Evolutionary conservation across 2,888 invertebrate species (phyloP), one percentile per base, ranked within the genome.

Genomic region (Ecliptopera silaceata): DNA sequence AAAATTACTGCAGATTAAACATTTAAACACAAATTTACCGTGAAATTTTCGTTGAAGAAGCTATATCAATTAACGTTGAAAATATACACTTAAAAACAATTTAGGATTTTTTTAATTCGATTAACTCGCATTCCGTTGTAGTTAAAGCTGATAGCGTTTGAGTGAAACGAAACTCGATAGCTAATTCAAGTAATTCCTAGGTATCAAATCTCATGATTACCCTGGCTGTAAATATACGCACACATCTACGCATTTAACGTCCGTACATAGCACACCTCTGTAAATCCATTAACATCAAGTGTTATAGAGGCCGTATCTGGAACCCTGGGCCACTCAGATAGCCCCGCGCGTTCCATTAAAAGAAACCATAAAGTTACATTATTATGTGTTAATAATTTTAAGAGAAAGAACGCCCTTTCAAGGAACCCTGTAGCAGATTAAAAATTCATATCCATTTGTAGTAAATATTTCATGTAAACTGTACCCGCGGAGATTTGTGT

Each of bases 321-420:
- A 75, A 67, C 84, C 80, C 80, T 77, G 71, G 74, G 74, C 77
- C 76, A 77, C 77, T 78, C 74, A 73, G 83, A 88, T 86, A 82
- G 82, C 87, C 82, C 79, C 77, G 74, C 75, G 81, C 75, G 80
- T 88, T 88, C 86, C 88, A 89, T 90, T 89, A 90, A 87, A 86
- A 87, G 86, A 81, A 86, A 79, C 79, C 83, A 87, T 91, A 90
- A 90, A 91, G 86, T 86, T 81, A 84, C 86, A 86, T 88, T 88
- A 91, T 90, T 89, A 91, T 88, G 89, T 91, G 90, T 90, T 88
- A 89, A 89, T 89, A 90, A 88, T 87, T 89, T 86, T 78, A 79
- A 85, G 78, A 76, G 82, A 84, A 86, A 82, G 77, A 84, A 82
- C 68, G 72, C 70, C 73, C 76, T 75, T 73, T 74, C 63, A 61